Base-by-base conservation (phyloP, 2,113 vertebrate genomes). In the Tragelaphus scriptus region DNA sequence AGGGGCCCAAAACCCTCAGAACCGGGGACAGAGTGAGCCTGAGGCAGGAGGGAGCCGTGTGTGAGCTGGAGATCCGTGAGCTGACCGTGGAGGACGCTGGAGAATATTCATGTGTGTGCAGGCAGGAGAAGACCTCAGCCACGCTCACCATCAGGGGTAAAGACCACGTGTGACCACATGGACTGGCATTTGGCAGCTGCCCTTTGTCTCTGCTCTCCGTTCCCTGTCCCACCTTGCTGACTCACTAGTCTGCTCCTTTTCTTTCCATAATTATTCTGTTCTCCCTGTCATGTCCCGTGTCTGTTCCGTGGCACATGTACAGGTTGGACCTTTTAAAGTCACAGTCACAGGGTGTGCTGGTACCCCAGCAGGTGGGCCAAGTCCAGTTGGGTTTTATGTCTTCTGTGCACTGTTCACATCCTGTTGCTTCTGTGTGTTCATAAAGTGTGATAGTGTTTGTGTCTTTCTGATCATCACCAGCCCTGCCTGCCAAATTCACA, bases 111-210 rank as follows among this genome's bases (percentile, higher is more conserved):
- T 99, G 99, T 58, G 92, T 98, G 91, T 96, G 99, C 36, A 98
- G 97, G 96, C 98, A 98, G 79, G 99, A 99, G 97, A 99, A 49
- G 86, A 99, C 99, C 9, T 98, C 98, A 13, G 80, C 49, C 80
- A 23, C 6, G 0, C 79, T 82, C 13, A 0, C 65, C 8, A 1
- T 68, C 32, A 68, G 8, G 16, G 65, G 65, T 68, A 68, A 68
- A 68, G 65, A 68, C 65, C 4, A 0, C 0, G 32, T 9, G 32
- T 61, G 59, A 2, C 59, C 59, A 61, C 26, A 28, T 12, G 59
- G 59, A 6, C 59, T 61, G 59, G 26, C 26, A 6, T 61, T 68
- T n/a, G 63, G 32, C 2, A 3, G 16, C 16, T n/a, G 16, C 63
- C 30, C 6, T 0, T 7, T 0, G 1, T 17, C 63, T n/a, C 63